These are phyloP conservation scores for Lagorchestes hirsutus DNA, from an alignment of 2,797 vertebrate species.

Conservation along the genomic window DNA sequence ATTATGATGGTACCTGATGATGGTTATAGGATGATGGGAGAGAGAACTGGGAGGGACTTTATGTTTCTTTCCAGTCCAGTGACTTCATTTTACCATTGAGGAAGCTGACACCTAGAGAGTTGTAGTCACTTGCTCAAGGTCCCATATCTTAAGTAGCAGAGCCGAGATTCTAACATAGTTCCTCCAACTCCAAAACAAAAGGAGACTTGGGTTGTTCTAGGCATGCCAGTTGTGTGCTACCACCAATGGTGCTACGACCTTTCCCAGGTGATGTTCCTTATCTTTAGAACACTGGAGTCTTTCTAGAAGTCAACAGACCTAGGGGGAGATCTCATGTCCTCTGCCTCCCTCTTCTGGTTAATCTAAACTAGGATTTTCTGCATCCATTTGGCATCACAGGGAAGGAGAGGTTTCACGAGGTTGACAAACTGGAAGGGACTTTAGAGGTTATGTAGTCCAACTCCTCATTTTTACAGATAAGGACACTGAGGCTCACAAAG, in stretches of 20 bases:
- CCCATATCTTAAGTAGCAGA: not conserved
- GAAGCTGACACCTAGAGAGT: not conserved
- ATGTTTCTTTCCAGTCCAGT: not conserved
- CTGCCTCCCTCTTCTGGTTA: slow-evolving; percentile 83
- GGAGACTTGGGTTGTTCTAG: not conserved
- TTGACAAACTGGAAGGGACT: not conserved
- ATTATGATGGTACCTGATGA: not conserved
- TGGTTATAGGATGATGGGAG: not conserved
- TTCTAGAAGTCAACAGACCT: slow-evolving; percentile 27
- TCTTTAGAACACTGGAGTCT: slow-evolving; percentile 9
- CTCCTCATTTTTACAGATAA: slow-evolving; percentile 11
- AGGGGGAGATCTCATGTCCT: slow-evolving; percentile 71
- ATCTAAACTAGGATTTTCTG: slow-evolving; percentile 49
- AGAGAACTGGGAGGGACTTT: not conserved
- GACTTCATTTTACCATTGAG: not conserved
- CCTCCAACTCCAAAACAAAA: not conserved
- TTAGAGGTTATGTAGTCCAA: not conserved
- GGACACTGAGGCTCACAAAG: not conserved
- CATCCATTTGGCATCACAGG: slow-evolving; percentile 25
- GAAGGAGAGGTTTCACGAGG: not conserved
- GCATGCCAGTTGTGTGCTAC: not conserved
- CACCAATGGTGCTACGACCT: not conserved
- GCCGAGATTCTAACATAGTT: not conserved
- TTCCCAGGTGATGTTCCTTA: not conserved
- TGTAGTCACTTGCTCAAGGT: not conserved